Evolutionary conservation across 2,888 invertebrate genomes (phyloP).

Genomic region (Argyresthia albistria): DNA sequence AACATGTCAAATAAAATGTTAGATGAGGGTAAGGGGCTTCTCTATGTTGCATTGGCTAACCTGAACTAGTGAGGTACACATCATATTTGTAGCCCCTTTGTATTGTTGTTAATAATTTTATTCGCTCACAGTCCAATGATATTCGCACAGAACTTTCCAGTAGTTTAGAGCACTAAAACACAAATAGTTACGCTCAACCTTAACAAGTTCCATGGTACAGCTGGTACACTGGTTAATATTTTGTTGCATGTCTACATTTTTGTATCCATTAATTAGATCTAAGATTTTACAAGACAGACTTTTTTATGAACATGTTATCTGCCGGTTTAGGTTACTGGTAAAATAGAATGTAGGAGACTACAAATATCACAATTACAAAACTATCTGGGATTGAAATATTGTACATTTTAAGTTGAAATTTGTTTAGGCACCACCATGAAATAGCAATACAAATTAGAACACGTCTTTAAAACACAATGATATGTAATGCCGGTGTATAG

Average conservation of each 20-base stretch:
- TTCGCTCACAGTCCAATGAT: conserved; percentile 80
- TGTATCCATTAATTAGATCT: too few relatives aligned
- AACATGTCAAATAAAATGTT: background rate
- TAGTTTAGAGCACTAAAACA: conserved; percentile 78
- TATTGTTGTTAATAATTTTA: conserved; percentile 86
- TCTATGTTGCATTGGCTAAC: conserved; percentile 61
- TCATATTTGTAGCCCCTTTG: conserved; percentile 87
- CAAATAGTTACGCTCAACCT: conserved; percentile 46
- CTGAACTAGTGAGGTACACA: conserved; percentile 90
- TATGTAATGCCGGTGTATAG: background rate
- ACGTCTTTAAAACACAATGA: background rate
- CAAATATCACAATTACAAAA: too few relatives aligned
- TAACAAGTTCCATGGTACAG: conserved; percentile 12
- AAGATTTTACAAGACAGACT: too few relatives aligned
- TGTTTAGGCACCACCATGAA: too few relatives aligned
- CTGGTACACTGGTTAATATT: too few relatives aligned
- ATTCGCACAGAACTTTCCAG: conserved; percentile 83
- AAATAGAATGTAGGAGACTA: background rate
- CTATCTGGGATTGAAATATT: too few relatives aligned
- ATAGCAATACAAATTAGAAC: too few relatives aligned
- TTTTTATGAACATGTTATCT: too few relatives aligned
- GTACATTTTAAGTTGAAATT: too few relatives aligned
- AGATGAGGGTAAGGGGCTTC: background rate
- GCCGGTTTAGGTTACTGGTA: background rate
- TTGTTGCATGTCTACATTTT: too few relatives aligned